Evolutionary conservation across 1,140 invertebrate species (phyloP).

Genomic region (Pemphigus obesinymphae): DNA sequence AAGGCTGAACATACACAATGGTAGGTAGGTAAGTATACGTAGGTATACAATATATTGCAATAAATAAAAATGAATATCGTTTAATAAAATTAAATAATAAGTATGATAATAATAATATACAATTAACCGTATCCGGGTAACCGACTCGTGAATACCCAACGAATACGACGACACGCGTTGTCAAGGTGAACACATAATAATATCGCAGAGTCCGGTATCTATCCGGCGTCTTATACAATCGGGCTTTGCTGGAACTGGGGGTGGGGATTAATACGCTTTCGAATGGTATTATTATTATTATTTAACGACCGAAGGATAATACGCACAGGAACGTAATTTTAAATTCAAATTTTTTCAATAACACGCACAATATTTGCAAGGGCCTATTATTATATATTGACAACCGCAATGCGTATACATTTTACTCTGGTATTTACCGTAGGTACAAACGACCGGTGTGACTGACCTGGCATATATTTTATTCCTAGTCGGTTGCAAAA

Average conservation of each 20-base stretch:
- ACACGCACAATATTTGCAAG: background rate
- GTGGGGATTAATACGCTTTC: background rate
- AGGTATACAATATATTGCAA: too few species aligned
- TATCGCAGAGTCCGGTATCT: background rate
- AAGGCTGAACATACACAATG: too few species aligned
- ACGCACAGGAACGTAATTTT: background rate
- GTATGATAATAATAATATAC: background rate
- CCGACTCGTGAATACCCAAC: background rate
- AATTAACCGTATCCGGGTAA: constrained; percentile 2
- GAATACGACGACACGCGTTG: background rate
- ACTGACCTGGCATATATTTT: background rate
- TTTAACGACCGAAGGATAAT: background rate
- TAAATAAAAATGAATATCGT: too few species aligned
- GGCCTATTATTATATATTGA: background rate
- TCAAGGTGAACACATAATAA: background rate
- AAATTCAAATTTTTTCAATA: background rate
- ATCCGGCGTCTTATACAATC: background rate
- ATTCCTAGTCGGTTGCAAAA: background rate
- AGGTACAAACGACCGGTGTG: background rate
- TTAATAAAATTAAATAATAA: background rate
- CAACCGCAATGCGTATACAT: background rate
- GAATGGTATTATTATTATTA: background rate
- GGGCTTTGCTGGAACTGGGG: background rate
- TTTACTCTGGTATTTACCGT: too few species aligned
- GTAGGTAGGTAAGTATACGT: too few species aligned